These are phyloP conservation scores for Eremophila alpestris DNA, from an alignment of 2,797 vertebrate species.

Conservation along the genomic window DNA sequence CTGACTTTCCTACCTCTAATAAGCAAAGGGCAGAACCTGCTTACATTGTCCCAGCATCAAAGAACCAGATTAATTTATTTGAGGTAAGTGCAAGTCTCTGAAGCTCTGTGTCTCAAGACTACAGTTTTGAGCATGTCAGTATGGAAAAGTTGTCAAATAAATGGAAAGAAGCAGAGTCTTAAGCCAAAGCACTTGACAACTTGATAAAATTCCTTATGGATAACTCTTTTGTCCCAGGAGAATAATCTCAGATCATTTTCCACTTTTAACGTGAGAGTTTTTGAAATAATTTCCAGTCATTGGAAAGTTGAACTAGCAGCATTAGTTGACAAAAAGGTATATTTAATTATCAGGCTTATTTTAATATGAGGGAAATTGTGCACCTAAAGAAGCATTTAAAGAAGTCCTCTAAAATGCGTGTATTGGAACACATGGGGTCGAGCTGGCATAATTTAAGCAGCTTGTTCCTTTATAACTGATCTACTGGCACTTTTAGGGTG, in stretches of 20 bases:
- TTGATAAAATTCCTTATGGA: neutral
- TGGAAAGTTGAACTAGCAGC: neutral
- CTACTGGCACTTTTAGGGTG: neutral
- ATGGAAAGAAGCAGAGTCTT: neutral
- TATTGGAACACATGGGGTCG: rapidly evolving
- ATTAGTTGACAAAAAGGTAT: neutral
- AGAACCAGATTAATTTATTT: neutral
- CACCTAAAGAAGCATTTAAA: neutral
- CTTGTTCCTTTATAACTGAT: neutral
- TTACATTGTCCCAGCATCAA: neutral
- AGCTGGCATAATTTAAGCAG: neutral
- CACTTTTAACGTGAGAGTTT: neutral
- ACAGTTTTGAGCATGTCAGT: neutral
- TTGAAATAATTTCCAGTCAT: neutral
- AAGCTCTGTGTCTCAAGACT: neutral
- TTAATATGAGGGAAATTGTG: neutral
- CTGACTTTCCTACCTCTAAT: neutral
- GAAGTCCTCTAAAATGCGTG: rapidly evolving
- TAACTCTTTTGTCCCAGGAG: neutral
- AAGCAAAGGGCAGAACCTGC: neutral
- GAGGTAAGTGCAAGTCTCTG: neutral
- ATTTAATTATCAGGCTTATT: neutral
- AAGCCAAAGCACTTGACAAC: neutral
- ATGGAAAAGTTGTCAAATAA: neutral
- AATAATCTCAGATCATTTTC: neutral